Evolutionary conservation across 2,888 invertebrate genomes (phyloP).

Genomic region (Caenorhabditis sp.): DNA sequence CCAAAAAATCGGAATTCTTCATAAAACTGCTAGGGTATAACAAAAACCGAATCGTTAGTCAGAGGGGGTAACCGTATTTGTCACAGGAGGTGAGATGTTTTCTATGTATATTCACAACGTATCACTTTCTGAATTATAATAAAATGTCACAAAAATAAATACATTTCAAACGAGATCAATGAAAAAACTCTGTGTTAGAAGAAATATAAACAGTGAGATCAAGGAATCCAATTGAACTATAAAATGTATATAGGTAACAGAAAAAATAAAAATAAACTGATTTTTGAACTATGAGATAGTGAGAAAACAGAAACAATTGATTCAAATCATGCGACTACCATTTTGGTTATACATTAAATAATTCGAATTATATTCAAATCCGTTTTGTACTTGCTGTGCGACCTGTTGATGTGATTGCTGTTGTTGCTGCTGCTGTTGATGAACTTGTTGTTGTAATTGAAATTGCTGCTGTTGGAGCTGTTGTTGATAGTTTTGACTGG

Average conservation of each 20-base stretch:
- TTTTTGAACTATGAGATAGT: too few species aligned
- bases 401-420: neutral
- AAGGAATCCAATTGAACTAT: neutral
- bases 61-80: too few species aligned
- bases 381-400: neutral
- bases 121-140: neutral
- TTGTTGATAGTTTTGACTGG: neutral
- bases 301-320: too few species aligned
- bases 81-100: too few species aligned
- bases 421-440: neutral
- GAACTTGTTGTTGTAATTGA: neutral
- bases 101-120: neutral
- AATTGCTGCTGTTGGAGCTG: neutral
- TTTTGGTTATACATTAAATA: neutral
- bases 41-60: neutral
- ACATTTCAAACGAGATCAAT: neutral
- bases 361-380: conserved; percentile 1
- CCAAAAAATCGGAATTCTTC: neutral
- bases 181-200: neutral
- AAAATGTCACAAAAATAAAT: too few species aligned
- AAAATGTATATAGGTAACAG: neutral
- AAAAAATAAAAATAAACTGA: too few species aligned
- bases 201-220: neutral
- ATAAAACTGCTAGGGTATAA: neutral
- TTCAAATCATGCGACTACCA: neutral